Evolutionary conservation across 1,140 invertebrate species (phyloP).

Genomic region (Stenopsyche tienmushanensis): DNA sequence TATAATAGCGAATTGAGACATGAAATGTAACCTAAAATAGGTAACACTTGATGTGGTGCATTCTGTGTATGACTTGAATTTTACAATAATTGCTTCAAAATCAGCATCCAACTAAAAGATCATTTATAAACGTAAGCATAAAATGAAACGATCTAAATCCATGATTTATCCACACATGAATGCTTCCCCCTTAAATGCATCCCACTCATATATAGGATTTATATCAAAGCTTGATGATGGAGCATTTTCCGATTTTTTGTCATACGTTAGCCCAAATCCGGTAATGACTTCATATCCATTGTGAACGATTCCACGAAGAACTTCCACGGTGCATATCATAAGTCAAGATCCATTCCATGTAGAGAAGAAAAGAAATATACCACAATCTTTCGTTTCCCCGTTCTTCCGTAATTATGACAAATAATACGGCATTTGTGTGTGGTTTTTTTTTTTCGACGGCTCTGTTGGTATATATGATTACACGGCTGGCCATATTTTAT

Average conservation of each 20-base stretch:
- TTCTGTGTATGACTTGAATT: no score
- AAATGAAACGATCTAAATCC: no score
- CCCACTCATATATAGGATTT: not conserved
- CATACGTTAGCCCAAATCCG: no score
- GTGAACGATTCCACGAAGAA: not conserved
- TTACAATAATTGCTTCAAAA: no score
- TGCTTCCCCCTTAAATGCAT: not conserved
- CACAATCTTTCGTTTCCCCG: not conserved
- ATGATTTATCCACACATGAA: no score
- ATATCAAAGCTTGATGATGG: not conserved
- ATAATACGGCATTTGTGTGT: constrained; percentile 23
- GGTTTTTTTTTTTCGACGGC: not conserved
- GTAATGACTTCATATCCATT: not conserved
- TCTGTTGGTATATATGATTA: constrained; percentile 33
- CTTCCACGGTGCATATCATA: not conserved
- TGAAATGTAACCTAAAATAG: no score
- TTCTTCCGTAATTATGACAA: constrained; percentile 36
- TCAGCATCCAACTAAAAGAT: no score
- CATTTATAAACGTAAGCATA: no score
- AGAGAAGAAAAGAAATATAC: not conserved
- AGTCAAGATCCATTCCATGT: not conserved
- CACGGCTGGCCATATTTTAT: constrained; percentile 34
- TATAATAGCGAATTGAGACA: no score
- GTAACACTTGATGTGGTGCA: no score
- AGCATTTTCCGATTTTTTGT: no score